Percentiles rank a stretch among this genome's conserved stretches.
These are phyloP conservation scores for Metacarcinus magister DNA, from an alignment of 2,888 invertebrate species.

Conservation along the genomic window DNA sequence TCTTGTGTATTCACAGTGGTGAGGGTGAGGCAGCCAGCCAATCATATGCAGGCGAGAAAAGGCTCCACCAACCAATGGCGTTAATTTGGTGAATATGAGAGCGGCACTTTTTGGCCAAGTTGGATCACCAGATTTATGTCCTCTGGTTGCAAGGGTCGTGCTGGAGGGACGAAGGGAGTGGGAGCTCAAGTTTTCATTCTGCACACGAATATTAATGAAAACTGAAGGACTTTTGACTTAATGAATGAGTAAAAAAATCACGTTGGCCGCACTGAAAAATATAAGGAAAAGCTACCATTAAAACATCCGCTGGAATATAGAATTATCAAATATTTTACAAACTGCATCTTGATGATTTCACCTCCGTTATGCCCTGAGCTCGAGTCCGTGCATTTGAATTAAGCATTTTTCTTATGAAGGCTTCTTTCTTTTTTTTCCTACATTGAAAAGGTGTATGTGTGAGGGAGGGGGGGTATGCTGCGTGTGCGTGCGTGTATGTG, in stretches of 20 bases:
- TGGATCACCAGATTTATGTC: neutral
- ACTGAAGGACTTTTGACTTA: neutral
- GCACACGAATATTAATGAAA: neutral
- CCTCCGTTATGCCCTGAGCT: neutral
- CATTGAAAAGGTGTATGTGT: neutral
- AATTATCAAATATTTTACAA: neutral
- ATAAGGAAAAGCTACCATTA: neutral
- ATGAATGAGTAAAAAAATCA: neutral
- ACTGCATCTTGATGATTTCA: neutral
- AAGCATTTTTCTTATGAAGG: neutral
- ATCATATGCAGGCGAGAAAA: no score
- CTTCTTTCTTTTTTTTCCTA: neutral
- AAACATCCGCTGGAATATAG: neutral
- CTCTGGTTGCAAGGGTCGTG: neutral
- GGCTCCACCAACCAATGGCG: no score
- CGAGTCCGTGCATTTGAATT: neutral
- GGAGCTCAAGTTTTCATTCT: neutral
- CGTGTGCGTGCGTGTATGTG: neutral
- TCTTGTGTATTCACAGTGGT: no score
- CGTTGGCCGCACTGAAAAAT: neutral
- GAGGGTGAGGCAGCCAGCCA: no score
- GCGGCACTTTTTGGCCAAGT: no score
- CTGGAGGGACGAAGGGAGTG: neutral
- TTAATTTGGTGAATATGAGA: no score
- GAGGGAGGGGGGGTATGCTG: neutral